A percentile compares a stretch with the other conserved stretches of the same genome.
Evolutionary conservation across 2,888 invertebrate species (phyloP).

Genomic region (Rhodophaea formosa): DNA sequence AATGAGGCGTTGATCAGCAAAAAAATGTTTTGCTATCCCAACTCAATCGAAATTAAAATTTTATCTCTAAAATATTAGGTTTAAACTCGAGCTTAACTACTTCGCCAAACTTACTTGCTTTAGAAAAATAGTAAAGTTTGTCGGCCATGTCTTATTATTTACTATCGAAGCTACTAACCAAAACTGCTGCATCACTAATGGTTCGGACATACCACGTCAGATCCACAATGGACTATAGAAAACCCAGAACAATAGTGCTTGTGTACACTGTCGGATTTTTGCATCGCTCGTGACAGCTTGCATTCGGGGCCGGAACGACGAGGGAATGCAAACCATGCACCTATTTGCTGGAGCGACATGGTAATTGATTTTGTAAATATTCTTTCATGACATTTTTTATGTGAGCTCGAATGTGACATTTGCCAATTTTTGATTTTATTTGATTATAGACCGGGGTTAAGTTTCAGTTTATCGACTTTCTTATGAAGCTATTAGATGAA

Average conservation of each 20-base stretch:
- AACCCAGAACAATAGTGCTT: constrained; percentile 58
- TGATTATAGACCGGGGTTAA: too few species aligned
- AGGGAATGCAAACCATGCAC: neutral
- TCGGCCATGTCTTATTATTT: too few species aligned
- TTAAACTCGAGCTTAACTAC: too few species aligned
- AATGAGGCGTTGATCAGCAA: too few species aligned
- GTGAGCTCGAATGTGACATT: neutral
- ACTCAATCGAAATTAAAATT: too few species aligned
- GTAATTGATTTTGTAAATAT: neutral
- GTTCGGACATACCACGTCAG: neutral
- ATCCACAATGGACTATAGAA: constrained; percentile 56
- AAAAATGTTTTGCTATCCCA: too few species aligned
- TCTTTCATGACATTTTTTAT: neutral
- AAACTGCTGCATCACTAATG: neutral
- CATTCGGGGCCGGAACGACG: constrained; percentile 22
- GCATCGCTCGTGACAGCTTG: constrained; percentile 44
- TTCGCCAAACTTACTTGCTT: too few species aligned
- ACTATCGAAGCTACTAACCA: neutral
- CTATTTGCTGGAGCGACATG: neutral
- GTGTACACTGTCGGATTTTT: constrained; percentile 50
- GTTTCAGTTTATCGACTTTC: too few species aligned
- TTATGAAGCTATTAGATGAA: too few species aligned
- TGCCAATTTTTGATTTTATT: too few species aligned
- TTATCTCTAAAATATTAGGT: too few species aligned
- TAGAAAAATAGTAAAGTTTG: too few species aligned